Evolutionary conservation across 2,797 vertebrate genomes (phyloP).

Genomic region (Eutrigla gurnardus): DNA sequence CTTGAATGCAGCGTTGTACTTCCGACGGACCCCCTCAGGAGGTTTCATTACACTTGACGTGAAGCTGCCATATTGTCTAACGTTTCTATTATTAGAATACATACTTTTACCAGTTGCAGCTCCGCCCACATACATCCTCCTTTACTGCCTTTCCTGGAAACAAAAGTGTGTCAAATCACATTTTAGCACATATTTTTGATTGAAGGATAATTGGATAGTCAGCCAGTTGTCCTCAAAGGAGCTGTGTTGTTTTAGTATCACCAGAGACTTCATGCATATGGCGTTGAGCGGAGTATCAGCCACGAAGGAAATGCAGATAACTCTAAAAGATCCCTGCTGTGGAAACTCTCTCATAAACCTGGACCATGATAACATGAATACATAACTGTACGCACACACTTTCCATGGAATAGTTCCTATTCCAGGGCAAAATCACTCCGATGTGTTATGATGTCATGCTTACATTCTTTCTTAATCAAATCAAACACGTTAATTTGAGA

Average conservation of each 20-base stretch:
- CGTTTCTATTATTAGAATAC: conserved; percentile 20
- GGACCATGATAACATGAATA: conserved; percentile 50
- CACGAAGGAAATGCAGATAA: no score
- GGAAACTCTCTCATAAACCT: conserved; percentile 61
- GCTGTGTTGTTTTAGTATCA: conserved; percentile 30
- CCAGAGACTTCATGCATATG: conserved; percentile 22
- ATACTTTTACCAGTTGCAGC: conserved; percentile 7
- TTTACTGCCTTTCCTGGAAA: conserved; percentile 14
- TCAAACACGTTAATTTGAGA: conserved; percentile 33
- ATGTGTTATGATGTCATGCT: conserved; percentile 32
- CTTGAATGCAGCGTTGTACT: conserved; percentile 37
- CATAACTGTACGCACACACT: conserved; percentile 4
- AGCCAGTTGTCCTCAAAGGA: conserved; percentile 28
- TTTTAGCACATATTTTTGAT: conserved; percentile 25
- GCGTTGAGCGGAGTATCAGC: conserved; percentile 5
- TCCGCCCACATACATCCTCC: conserved; percentile 7
- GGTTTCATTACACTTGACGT: conserved; percentile 37
- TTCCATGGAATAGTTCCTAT: conserved; percentile 32
- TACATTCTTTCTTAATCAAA: conserved; percentile 26
- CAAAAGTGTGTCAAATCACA: conserved; percentile 34
- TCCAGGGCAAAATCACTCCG: conserved; percentile 46
- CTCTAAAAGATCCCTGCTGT: no score
- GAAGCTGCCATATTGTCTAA: conserved; percentile 29
- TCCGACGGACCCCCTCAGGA: conserved; percentile 33
- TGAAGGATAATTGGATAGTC: conserved; percentile 27